These are phyloP conservation scores for Melangyna quadrimaculata DNA, from an alignment of 2,888 invertebrate genomes.

Conservation along the genomic window DNA sequence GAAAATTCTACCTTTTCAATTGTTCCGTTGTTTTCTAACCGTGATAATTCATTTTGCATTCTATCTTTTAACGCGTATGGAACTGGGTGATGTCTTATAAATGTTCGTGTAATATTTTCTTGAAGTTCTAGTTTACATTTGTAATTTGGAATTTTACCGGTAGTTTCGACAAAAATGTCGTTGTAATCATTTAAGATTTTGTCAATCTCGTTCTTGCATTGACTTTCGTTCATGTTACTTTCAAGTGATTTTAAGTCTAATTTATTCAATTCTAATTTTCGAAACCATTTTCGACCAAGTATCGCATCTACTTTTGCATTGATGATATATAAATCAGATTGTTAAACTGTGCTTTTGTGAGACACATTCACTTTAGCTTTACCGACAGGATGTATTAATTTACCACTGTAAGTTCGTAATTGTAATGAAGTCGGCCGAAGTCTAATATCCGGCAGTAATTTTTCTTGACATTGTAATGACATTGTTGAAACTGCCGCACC, in stretches of 20 bases:
- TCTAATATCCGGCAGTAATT: slow-evolving; percentile 9
- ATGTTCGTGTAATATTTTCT: not conserved
- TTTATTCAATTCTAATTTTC: not conserved
- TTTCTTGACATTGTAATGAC: not conserved
- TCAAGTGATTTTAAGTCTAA: not conserved
- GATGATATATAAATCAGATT: slow-evolving; percentile 7
- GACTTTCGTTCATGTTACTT: not conserved
- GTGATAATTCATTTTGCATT: not conserved
- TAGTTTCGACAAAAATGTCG: not conserved
- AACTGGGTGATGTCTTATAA: too few relatives aligned
- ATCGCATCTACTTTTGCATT: slow-evolving; percentile 26
- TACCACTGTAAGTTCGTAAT: slow-evolving; percentile 29
- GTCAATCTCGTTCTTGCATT: not conserved
- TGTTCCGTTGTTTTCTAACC: slow-evolving; percentile 11
- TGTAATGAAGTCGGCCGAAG: slow-evolving; percentile 26
- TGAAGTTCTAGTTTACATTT: slow-evolving; percentile 23
- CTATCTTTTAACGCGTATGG: not conserved
- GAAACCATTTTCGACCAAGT: not conserved
- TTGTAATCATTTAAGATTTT: not conserved
- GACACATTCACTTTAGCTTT: not conserved
- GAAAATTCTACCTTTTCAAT: slow-evolving; percentile 2
- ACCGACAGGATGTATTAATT: slow-evolving; percentile 38
- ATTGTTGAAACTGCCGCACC: slow-evolving; percentile 34
- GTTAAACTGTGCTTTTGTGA: not conserved
- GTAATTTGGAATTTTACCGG: slow-evolving; percentile 9